Evolutionary conservation across 2,113 vertebrate species (phyloP).

Genomic region (Nannospalax galili): DNA sequence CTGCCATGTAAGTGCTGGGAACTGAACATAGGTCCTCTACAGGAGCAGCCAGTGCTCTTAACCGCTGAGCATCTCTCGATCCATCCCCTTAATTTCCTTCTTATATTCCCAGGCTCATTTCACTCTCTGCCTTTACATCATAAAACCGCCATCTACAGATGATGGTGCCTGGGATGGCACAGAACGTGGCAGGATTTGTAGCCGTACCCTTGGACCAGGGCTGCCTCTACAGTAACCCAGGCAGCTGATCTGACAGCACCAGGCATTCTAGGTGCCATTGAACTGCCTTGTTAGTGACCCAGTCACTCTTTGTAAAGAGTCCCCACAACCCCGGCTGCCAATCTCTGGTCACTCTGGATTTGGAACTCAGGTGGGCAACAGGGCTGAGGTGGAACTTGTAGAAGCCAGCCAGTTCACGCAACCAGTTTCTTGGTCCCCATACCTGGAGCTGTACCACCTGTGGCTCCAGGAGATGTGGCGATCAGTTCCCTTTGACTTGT

Average conservation of each 20-base stretch:
- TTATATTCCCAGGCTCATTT: not conserved
- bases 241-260: not conserved
- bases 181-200: not conserved
- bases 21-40: too few species aligned
- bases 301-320: not conserved
- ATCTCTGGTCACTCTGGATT: not conserved
- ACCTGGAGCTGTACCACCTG: fast-evolving
- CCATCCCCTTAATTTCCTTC: too few species aligned
- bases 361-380: too few species aligned
- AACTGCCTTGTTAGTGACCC: fast-evolving
- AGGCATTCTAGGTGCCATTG: not conserved
- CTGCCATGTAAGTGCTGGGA: too few species aligned
- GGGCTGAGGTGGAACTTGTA: not conserved
- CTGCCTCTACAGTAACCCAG: not conserved
- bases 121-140: not conserved
- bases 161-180: not conserved
- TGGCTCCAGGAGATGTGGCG: fast-evolving
- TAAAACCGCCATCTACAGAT: too few species aligned
- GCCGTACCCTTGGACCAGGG: not conserved
- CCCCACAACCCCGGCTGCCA: too few species aligned
- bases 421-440: not conserved
- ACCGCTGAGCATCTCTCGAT: too few species aligned
- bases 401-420: fast-evolving
- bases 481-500: not conserved
- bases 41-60: too few species aligned